Evolutionary conservation across 2,113 vertebrate genomes (phyloP).

Genomic region (Hypocryptadius cinnamomeus): DNA sequence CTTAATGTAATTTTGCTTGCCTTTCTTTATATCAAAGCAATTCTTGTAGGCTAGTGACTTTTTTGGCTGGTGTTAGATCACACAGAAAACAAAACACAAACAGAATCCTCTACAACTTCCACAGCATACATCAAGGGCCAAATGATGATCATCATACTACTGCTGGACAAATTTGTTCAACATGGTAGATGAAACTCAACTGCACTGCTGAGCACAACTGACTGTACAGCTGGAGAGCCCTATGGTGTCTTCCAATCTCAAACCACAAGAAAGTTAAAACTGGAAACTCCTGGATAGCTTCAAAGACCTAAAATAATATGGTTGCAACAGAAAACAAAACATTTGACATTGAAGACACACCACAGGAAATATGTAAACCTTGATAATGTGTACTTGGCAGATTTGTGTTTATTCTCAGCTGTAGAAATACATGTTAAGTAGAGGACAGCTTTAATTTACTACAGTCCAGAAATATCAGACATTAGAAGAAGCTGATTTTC

Average conservation of each 20-base stretch:
- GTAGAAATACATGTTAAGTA: constrained; percentile 6
- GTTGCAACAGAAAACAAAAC: constrained; percentile 5
- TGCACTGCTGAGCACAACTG: not conserved
- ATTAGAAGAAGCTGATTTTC: not conserved
- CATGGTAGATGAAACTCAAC: not conserved
- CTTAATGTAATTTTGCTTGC: not conserved
- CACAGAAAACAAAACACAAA: not conserved
- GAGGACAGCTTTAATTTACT: not conserved
- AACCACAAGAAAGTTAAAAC: constrained; percentile 4
- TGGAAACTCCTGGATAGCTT: constrained; percentile 21
- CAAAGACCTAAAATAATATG: constrained; percentile 20
- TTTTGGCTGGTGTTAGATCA: not conserved
- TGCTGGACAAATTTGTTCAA: not conserved
- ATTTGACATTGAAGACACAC: not conserved
- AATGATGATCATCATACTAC: not conserved
- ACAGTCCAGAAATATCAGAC: not conserved
- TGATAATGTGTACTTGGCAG: not conserved
- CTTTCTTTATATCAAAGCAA: not conserved
- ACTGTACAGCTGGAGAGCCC: not conserved
- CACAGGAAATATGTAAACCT: not conserved
- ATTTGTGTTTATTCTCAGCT: constrained; percentile 8
- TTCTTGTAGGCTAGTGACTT: not conserved
- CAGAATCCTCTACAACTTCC: not conserved
- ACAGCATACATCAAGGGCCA: not conserved
- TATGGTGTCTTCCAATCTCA: not conserved